Percentiles rank a stretch among this genome's conserved stretches.
Evolutionary conservation across 2,888 invertebrate genomes (phyloP).

Genomic region (Nymphalis urticae): DNA sequence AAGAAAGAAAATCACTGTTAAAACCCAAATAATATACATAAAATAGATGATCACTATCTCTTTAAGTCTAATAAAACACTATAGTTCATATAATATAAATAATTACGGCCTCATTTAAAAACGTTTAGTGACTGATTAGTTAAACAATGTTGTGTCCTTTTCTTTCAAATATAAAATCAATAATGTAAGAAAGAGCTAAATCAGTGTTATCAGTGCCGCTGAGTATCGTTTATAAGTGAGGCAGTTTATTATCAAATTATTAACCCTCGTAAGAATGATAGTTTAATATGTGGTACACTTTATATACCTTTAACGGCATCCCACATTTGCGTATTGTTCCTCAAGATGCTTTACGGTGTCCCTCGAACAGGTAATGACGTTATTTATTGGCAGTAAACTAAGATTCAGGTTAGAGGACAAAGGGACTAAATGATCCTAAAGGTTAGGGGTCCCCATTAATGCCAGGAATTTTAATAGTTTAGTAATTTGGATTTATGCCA

Average conservation of each 20-base stretch:
- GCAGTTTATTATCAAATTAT: background rate
- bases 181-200: no score
- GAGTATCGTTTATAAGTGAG: no score
- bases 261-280: slow-evolving; percentile 57
- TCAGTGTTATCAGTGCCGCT: no score
- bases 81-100: no score
- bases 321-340: slow-evolving; percentile 75
- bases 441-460: slow-evolving; percentile 49
- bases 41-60: no score
- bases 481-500: slow-evolving; percentile 29
- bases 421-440: slow-evolving; percentile 60
- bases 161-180: no score
- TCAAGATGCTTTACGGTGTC: slow-evolving; percentile 65
- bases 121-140: no score
- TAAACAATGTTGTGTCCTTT: no score
- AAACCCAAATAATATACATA: no score
- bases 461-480: slow-evolving; percentile 62
- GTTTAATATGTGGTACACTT: slow-evolving; percentile 62
- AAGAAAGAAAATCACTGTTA: no score
- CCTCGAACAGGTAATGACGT: slow-evolving; percentile 74
- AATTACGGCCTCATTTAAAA: no score
- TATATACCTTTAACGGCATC: slow-evolving; percentile 70
- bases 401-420: slow-evolving; percentile 59
- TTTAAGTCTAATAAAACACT: no score
- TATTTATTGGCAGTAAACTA: slow-evolving; percentile 69